Base-by-base conservation (phyloP, 2,888 invertebrate genomes). In the Clanis bilineata region DNA sequence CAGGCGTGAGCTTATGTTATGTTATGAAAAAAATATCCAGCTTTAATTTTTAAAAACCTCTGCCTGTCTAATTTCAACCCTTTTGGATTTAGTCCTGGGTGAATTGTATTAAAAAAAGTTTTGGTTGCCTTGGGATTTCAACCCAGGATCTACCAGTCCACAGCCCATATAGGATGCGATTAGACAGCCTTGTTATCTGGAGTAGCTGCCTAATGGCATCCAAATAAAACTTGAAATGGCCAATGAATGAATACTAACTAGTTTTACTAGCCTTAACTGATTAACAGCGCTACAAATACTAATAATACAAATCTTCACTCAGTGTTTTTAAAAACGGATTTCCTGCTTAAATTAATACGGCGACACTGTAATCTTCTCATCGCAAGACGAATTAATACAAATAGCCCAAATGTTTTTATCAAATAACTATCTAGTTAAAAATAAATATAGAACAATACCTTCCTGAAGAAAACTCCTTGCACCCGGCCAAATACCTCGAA, bases 401-500 rank as follows among this genome's bases (percentile, higher is more conserved):
- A 41, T 41, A 6, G 7, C 9, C 18, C 6, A 18, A 9, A 1
- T 6, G 7, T 15, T 41, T 4, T 41, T 6, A 55, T 22, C 1
- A 4, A 10, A 22, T 3, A 57, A 7, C 32, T 18, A 32, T 15
- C 12, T 44, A 21, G 36, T 23, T 38, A 45, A 44, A 32, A 44
- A 44, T 47, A 47, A 44, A 12, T 15, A 32, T 45, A 28, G 54
- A 12, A 32, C 57, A 71, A 70, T 81, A 94, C 94, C 93, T 94
- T 94, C 58, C 94, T 82, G 70, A 94, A 94, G 76, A 94, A 94
- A 22, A 94, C 94, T 67, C 94, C 94, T 88, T 94, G 94, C 0
- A 94, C 94, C 64, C 82, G 78, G 44, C 94, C 94, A 72, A 84
- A 94, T 38, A 94, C 92, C 83, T 94, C 94, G 73, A 94, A 94